These are phyloP conservation scores for Sturmia bella DNA, from an alignment of 2,888 invertebrate genomes.

Conservation along the genomic window DNA sequence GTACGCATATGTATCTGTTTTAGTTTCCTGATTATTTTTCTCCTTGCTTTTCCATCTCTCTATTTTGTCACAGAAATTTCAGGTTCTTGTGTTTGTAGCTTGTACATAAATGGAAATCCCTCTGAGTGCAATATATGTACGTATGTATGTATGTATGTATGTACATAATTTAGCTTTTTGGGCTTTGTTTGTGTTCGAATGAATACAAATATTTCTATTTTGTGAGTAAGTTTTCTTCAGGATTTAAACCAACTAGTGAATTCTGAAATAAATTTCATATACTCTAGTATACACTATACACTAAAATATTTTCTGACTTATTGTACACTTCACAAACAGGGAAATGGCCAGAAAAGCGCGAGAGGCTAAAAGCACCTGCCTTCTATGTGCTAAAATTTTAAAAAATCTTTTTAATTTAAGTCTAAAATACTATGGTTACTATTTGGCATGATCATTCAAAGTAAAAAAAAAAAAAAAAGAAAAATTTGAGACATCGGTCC, in stretches of 20 bases:
- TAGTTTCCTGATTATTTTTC: constrained; percentile 15
- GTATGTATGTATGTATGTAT: too few species aligned
- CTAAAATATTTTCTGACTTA: not conserved
- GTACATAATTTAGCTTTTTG: constrained; percentile 44
- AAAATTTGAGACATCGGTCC: too few species aligned
- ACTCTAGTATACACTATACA: not conserved
- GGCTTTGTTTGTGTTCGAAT: not conserved
- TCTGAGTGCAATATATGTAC: constrained; percentile 54
- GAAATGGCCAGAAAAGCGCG: too few species aligned
- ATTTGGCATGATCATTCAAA: too few species aligned
- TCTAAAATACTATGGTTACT: too few species aligned
- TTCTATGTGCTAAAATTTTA: too few species aligned
- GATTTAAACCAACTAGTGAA: constrained; percentile 57
- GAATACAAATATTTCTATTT: not conserved
- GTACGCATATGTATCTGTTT: not conserved
- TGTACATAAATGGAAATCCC: constrained; percentile 48
- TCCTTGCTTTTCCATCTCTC: constrained; percentile 26
- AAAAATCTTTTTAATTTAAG: too few species aligned
- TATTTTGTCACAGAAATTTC: constrained; percentile 49
- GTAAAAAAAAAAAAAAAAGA: too few species aligned
- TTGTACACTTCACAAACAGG: too few species aligned
- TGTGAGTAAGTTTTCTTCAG: constrained; percentile 37
- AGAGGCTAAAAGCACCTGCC: too few species aligned
- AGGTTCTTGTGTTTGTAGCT: constrained; percentile 29
- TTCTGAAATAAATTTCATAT: constrained; percentile 48